A percentile compares a stretch with the other conserved stretches of the same genome.
Conservation (phyloP, 64 coral and sea anemone species). For the Anthopleura sola region DNA sequence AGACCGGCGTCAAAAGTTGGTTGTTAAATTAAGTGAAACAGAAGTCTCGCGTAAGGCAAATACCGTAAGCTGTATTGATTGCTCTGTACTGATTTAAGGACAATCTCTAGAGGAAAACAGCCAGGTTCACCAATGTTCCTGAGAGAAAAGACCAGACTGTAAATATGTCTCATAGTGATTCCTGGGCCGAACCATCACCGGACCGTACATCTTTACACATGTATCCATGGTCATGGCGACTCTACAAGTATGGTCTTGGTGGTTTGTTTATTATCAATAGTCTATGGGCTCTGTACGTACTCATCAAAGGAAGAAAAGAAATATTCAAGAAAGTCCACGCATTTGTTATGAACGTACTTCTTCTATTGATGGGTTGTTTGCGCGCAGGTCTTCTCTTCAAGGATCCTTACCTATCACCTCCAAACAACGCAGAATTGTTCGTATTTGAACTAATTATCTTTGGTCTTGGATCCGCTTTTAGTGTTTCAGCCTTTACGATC, state of each 20-base stretch:
- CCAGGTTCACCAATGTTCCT: neutral
- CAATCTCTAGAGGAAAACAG: neutral
- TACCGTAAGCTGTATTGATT: too few species aligned
- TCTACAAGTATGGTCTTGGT: neutral
- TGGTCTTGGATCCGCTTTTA: constrained; percentile 49
- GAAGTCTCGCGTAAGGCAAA: too few species aligned
- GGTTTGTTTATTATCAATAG: neutral
- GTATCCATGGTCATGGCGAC: neutral
- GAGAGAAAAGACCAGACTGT: neutral
- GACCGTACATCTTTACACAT: too few species aligned
- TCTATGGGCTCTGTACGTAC: neutral
- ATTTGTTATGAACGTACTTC: neutral
- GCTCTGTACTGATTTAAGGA: too few species aligned
- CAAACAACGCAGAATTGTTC: neutral
- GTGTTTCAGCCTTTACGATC: constrained; percentile 59
- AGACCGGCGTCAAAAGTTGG: too few species aligned
- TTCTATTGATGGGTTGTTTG: neutral
- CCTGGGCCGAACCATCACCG: constrained; percentile 7
- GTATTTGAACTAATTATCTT: neutral
- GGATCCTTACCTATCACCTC: neutral
- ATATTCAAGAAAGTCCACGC: neutral
- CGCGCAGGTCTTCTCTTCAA: neutral
- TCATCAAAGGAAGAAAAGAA: neutral
- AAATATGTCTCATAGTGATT: neutral
- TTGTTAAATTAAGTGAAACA: too few species aligned